Evolutionary conservation across 1,140 invertebrate genomes (phyloP).

Genomic region (Parapsyche elsis): DNA sequence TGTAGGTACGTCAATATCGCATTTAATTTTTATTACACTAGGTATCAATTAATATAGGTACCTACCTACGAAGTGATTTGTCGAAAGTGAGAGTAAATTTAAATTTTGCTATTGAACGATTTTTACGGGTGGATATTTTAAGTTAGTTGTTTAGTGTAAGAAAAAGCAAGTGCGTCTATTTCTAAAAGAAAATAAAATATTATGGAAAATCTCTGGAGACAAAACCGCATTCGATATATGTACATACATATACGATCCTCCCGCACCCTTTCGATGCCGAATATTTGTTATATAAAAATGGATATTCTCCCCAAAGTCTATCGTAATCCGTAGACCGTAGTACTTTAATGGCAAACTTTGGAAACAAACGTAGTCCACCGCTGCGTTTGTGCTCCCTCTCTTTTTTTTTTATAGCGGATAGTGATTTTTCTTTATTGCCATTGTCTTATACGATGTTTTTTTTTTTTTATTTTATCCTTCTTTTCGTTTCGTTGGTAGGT

Average conservation of each 20-base stretch:
- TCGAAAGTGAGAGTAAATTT: no score
- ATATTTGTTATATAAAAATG: slow-evolving; percentile 41
- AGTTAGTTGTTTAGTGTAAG: no score
- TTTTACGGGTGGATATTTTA: no score
- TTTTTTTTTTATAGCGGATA: slow-evolving; percentile 33
- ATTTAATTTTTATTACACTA: no score
- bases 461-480: not conserved
- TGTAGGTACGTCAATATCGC: no score
- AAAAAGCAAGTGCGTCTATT: no score
- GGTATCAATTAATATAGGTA: no score
- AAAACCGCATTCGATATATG: slow-evolving; percentile 10
- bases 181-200: not conserved
- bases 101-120: no score
- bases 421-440: slow-evolving; percentile 46
- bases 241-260: slow-evolving; percentile 10
- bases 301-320: slow-evolving; percentile 31
- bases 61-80: no score
- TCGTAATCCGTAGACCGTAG: slow-evolving; percentile 45
- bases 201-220: not conserved
- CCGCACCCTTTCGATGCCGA: slow-evolving; percentile 14
- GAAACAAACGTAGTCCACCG: slow-evolving; percentile 46
- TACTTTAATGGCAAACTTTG: slow-evolving; percentile 45
- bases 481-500: not conserved
- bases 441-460: slow-evolving; percentile 46
- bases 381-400: slow-evolving; percentile 21